Conservation (phyloP, 2,113 vertebrate species). For the Menidia beryllina region DNA sequence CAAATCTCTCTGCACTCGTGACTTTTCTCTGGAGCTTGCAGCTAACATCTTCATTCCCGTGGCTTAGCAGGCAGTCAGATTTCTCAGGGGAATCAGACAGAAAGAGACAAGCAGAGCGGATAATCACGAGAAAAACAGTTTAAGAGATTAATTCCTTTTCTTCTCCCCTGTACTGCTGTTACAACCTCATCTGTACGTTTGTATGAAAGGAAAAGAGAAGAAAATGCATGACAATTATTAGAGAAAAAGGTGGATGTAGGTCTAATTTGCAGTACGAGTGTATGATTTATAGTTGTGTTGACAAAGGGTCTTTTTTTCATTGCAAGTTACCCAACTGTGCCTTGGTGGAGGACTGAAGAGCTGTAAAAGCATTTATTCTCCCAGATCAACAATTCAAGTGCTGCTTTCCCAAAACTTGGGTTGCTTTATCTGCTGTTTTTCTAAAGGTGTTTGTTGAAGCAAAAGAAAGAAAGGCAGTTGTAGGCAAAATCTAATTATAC, state of each 20-base stretch:
- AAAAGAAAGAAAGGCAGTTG: slow-evolving; percentile 33
- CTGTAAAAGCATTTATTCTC: slow-evolving; percentile 53
- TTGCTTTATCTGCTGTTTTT: slow-evolving; percentile 54
- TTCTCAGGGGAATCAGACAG: slow-evolving; percentile 59
- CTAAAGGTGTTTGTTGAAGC: slow-evolving; percentile 43
- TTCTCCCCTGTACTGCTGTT: slow-evolving; percentile 39
- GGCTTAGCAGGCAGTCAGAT: slow-evolving; percentile 47
- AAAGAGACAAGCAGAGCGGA: slow-evolving; percentile 59
- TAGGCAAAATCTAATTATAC: slow-evolving; percentile 49
- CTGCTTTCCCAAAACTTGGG: slow-evolving; percentile 40
- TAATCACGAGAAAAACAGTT: slow-evolving; percentile 61
- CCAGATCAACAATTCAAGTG: slow-evolving; percentile 44
- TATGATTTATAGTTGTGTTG: slow-evolving; percentile 55
- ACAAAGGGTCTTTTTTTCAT: slow-evolving; percentile 50
- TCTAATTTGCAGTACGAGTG: slow-evolving; percentile 12
- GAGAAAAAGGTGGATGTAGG: slow-evolving; percentile 13
- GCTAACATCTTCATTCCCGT: slow-evolving; percentile 61
- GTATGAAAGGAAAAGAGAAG: background rate
- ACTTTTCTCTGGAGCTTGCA: slow-evolving; percentile 42
- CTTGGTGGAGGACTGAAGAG: slow-evolving; percentile 40
- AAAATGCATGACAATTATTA: slow-evolving; percentile 34
- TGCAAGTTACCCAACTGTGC: slow-evolving; percentile 27
- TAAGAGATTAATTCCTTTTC: slow-evolving; percentile 46
- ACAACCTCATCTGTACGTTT: slow-evolving; percentile 10
- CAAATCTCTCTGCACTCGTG: slow-evolving; percentile 46